These are phyloP conservation scores for Frankliniella fusca DNA, from an alignment of 2,888 invertebrate genomes.

Conservation along the genomic window DNA sequence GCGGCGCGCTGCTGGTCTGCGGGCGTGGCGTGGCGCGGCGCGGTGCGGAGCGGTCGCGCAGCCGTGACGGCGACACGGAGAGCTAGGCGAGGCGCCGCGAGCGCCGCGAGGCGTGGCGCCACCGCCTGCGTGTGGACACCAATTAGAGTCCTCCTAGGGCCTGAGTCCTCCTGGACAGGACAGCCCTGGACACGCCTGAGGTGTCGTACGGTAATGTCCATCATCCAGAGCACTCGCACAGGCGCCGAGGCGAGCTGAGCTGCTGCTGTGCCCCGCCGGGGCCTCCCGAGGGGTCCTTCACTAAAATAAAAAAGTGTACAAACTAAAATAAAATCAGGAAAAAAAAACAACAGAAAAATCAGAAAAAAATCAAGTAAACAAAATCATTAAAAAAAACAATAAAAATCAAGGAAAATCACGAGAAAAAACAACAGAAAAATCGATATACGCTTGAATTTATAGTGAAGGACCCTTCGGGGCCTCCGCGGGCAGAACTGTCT, in stretches of 20 bases:
- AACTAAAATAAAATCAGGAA: no score
- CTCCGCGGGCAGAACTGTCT: no score
- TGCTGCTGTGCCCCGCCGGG: not conserved
- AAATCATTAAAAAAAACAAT: no score
- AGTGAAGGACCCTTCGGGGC: no score
- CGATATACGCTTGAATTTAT: no score
- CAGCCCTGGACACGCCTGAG: slow-evolving; percentile 17
- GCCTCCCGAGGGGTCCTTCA: not conserved
- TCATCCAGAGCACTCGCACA: not conserved
- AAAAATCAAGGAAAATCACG: no score
- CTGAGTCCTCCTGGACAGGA: not conserved
- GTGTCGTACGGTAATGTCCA: not conserved
- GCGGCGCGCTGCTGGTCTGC: no score
- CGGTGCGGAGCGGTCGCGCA: not conserved
- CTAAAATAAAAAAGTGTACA: no score
- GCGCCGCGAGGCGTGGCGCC: not conserved
- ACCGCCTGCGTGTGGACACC: not conserved
- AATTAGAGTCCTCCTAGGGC: not conserved
- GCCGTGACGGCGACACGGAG: not conserved
- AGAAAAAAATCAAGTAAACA: no score
- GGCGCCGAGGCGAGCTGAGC: not conserved
- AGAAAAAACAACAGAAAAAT: no score
- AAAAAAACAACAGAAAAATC: no score
- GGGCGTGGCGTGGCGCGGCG: not conserved
- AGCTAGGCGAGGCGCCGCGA: not conserved